Conservation (phyloP, 2,888 invertebrate species). For the Tricholauxania praeusta region DNA sequence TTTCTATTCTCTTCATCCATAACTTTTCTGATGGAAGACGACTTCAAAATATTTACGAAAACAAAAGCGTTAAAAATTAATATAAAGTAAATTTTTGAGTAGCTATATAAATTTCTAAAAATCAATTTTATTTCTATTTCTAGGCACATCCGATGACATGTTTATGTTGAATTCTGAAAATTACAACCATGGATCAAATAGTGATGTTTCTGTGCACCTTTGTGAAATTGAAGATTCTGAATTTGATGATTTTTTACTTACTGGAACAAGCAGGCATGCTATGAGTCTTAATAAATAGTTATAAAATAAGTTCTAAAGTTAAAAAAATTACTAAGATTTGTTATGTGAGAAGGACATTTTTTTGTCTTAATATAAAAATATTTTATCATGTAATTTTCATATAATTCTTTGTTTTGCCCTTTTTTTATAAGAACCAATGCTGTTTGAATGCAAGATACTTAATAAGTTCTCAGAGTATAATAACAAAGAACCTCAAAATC, state of each 20-base stretch:
- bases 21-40: no score
- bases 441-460: no score
- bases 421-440: no score
- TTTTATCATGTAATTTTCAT: no score
- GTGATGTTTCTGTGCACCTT: slow-evolving; percentile 87
- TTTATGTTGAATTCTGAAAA: slow-evolving; percentile 18
- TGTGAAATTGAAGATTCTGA: slow-evolving; percentile 95
- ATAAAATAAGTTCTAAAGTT: background rate
- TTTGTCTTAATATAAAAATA: slow-evolving; percentile 6
- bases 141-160: slow-evolving; percentile 39
- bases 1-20: no score
- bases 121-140: background rate
- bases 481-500: no score
- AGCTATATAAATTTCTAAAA: background rate
- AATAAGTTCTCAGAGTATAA: no score
- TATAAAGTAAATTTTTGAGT: no score
- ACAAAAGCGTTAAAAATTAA: no score
- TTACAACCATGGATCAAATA: slow-evolving; percentile 74
- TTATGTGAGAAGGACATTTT: slow-evolving; percentile 5
- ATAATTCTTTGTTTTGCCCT: no score
- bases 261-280: slow-evolving; percentile 24
- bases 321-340: background rate
- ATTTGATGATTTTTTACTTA: slow-evolving; percentile 71
- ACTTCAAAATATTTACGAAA: no score
- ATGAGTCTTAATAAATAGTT: background rate